Conservation (phyloP, 1,140 invertebrate species). For the Metaphire vulgaris region DNA sequence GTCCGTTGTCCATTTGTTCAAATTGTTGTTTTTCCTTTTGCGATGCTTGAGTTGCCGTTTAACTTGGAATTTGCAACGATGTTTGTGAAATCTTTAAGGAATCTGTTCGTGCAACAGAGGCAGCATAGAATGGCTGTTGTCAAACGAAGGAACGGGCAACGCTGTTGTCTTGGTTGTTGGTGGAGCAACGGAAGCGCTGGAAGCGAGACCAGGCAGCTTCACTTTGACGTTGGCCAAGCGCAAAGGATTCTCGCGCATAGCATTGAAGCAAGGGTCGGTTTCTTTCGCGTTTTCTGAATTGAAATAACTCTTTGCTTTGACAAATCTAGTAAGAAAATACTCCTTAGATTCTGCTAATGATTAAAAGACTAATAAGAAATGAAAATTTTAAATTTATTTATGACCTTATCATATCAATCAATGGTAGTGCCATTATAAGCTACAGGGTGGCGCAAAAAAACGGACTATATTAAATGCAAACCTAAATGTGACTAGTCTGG, state of each 20-base stretch:
- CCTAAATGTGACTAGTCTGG: too few species aligned
- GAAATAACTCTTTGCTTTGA: neutral
- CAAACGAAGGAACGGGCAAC: slow-evolving; percentile 39
- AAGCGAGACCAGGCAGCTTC: slow-evolving; percentile 46
- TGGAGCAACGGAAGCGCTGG: slow-evolving; percentile 51
- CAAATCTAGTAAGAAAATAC: neutral
- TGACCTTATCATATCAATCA: neutral
- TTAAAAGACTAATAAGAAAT: neutral
- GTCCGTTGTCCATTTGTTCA: too few species aligned
- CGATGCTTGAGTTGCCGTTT: too few species aligned
- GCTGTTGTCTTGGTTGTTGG: slow-evolving; percentile 44
- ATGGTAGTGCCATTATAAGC: neutral
- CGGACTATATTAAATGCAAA: too few species aligned
- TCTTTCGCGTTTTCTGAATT: neutral
- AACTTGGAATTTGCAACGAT: neutral
- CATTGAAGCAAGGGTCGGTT: slow-evolving; percentile 46
- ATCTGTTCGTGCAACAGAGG: slow-evolving; percentile 15
- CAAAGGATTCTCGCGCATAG: slow-evolving; percentile 52
- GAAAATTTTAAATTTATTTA: neutral
- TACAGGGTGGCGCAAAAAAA: neutral
- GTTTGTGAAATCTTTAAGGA: slow-evolving; percentile 9
- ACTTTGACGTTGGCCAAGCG: slow-evolving; percentile 43
- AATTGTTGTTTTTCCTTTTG: too few species aligned
- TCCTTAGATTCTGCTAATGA: too few species aligned
- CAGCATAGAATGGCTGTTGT: slow-evolving; percentile 40